Evolutionary conservation across 2,113 vertebrate genomes (phyloP).

Genomic region (Oreotrochilus melanogaster): DNA sequence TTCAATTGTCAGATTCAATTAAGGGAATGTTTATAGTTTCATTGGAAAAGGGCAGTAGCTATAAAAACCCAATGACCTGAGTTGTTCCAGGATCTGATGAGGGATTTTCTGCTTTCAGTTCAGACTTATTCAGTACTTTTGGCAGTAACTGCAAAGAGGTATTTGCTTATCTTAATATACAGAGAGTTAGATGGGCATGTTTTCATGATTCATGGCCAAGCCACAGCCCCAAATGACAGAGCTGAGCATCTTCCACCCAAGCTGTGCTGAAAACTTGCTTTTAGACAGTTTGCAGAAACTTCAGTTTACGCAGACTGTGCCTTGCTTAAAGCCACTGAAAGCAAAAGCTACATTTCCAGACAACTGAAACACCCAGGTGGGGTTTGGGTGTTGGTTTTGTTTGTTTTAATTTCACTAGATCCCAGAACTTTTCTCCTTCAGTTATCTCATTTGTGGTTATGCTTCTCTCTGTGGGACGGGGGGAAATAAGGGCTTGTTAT

Average conservation of each 20-base stretch:
- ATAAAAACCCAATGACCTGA: neutral
- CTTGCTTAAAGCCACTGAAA: neutral
- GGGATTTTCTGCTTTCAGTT: conserved; percentile 38
- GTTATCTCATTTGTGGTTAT: neutral
- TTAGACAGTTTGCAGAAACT: neutral
- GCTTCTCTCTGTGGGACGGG: neutral
- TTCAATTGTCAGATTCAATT: conserved; percentile 73
- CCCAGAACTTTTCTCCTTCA: neutral
- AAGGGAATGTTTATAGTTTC: conserved; percentile 42
- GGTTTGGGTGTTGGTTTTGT: rapidly evolving
- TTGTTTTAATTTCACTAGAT: neutral
- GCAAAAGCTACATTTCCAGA: neutral
- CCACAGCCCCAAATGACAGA: neutral
- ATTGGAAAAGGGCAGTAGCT: neutral
- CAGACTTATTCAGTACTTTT: conserved; percentile 48
- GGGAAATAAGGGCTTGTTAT: neutral
- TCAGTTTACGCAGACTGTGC: neutral
- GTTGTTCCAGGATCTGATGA: neutral
- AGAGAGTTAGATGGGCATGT: neutral
- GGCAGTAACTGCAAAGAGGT: neutral
- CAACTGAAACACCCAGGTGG: rapidly evolving
- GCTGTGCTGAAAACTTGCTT: neutral
- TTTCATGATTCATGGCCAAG: neutral
- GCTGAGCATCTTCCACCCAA: neutral
- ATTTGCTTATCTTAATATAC: neutral